Base-by-base conservation (phyloP, 2,113 vertebrate genomes). In the Gasterosteus aculeatus region DNA sequence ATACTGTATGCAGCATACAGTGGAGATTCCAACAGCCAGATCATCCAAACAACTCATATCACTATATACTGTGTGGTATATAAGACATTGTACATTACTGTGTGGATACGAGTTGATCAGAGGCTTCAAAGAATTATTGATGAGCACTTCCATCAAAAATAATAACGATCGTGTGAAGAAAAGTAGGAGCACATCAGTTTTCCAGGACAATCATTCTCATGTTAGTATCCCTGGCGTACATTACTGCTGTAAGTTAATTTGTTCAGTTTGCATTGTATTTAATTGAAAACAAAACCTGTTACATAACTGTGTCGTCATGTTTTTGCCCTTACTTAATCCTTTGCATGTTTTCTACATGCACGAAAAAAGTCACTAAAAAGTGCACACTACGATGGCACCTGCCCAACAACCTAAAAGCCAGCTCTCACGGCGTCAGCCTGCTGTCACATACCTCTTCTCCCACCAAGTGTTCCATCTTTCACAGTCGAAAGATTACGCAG, bases 1-100 rank as follows among this genome's bases (percentile, higher is more conserved):
- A 88, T 82, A 87, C 91, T 92, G 90, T 92, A 92, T 92, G 84
- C 77, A 84, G 71, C 88, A 92, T 92, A 92, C 91, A 91, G 91
- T 87, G 76, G 72, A 87, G 72, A 83, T 86, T 89, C 91, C 86
- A 88, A 88, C 7, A 19, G 82, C 76, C 75, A 81, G 64, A 77
- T 85, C 87, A 87, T 85, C 67, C 73, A 75, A 84, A 89, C 85
- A 85, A 90, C 87, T 93, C 89, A 89, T 88, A 88, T 89, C 88
- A 68, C 82, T 75, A 85, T 85, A 85, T 90, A 90, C 77, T 73
- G 73, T 64, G 7, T 78, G 83, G 87, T 87, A 85, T 90, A 86
- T 85, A 83, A 67, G 39, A n/a, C 58, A 31, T 26, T 83, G 39
- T 60, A 78, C 72, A 60, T 69, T 65, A 78, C 72, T 65, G 69